Evolutionary conservation across 2,113 vertebrate species (phyloP).

Genomic region (Pituophis catenifer): DNA sequence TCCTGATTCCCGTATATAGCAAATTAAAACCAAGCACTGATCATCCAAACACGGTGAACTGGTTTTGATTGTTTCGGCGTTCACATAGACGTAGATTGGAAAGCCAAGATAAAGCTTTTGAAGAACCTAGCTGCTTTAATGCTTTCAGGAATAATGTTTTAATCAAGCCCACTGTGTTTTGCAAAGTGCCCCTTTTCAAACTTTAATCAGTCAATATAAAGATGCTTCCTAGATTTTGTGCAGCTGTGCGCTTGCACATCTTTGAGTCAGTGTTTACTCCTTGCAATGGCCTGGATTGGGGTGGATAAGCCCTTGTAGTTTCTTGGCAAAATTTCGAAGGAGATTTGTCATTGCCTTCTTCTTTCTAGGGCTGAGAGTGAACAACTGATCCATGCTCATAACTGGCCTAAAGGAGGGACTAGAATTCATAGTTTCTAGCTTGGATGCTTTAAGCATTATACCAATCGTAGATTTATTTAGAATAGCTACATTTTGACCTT

Average conservation of each 20-base stretch:
- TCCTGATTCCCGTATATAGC: too few species aligned
- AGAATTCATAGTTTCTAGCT: not conserved
- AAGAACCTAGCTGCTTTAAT: not conserved
- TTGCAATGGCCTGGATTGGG: not conserved
- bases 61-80: too few species aligned
- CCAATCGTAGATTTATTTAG: slow-evolving; percentile 29
- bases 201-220: not conserved
- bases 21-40: too few species aligned
- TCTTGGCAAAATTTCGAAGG: not conserved
- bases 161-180: not conserved
- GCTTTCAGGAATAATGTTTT: not conserved
- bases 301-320: not conserved
- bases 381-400: not conserved
- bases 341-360: not conserved
- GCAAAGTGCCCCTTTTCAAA: not conserved
- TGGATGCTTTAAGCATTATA: not conserved
- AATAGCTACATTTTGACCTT: slow-evolving; percentile 12
- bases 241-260: not conserved
- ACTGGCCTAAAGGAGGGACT: not conserved
- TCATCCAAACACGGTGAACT: too few species aligned
- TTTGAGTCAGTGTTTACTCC: not conserved
- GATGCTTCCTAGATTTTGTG: not conserved
- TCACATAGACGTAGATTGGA: too few species aligned
- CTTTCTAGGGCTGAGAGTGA: not conserved
- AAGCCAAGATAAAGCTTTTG: not conserved